A percentile compares a stretch with the other conserved stretches of the same genome.
Conservation (phyloP, 2,797 vertebrate species). For the Thunnus albacares region DNA sequence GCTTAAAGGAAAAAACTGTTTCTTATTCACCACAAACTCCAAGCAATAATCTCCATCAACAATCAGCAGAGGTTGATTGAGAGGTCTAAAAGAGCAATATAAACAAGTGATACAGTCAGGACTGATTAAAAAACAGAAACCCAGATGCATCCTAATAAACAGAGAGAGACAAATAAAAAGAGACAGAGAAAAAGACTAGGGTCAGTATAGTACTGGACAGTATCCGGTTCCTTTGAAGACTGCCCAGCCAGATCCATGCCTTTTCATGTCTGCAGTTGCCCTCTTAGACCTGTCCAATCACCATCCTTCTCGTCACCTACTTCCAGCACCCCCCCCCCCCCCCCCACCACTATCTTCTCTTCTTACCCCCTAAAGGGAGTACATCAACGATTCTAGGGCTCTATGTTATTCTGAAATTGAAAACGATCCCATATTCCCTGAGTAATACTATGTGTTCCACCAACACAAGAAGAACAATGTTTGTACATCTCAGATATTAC, state of each 20-base stretch:
- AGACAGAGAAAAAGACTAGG: no score
- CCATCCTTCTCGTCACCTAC: slow-evolving; percentile 34
- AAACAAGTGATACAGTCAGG: slow-evolving; percentile 8
- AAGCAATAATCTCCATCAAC: background rate
- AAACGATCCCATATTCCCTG: background rate
- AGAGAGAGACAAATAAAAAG: background rate
- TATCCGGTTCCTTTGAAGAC: slow-evolving; percentile 64
- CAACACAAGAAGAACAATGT: background rate
- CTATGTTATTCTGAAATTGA: background rate
- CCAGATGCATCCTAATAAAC: background rate
- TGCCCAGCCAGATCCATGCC: slow-evolving; percentile 24
- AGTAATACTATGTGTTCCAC: background rate
- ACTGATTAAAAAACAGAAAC: slow-evolving; percentile 13
- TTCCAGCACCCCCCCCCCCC: slow-evolving; percentile 8
- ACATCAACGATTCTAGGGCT: slow-evolving; percentile 26
- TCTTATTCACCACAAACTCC: background rate
- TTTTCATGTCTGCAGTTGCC: slow-evolving; percentile 45
- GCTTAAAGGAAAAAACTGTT: background rate
- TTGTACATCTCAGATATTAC: no score
- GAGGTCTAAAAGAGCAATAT: slow-evolving; percentile 8
- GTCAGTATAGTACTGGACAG: background rate
- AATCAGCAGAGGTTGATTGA: background rate
- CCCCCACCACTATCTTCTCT: background rate
- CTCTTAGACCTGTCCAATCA: slow-evolving; percentile 44
- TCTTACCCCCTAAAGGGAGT: background rate